These are phyloP conservation scores for Halictus quadricinctus DNA, from an alignment of 2,888 invertebrate species.

Conservation along the genomic window DNA sequence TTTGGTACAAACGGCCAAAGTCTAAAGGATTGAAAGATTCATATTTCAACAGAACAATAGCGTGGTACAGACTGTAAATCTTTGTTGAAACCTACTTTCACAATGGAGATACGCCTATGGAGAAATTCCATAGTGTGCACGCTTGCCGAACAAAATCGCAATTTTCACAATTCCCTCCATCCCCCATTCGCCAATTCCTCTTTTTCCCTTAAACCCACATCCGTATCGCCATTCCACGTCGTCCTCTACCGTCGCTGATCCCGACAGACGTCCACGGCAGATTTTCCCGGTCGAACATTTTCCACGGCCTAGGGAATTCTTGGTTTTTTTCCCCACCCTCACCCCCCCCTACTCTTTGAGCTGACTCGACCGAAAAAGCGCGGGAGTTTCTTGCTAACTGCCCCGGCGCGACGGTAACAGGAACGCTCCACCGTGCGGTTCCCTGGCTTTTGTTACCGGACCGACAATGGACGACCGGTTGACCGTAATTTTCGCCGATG, in stretches of 20 bases:
- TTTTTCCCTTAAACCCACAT: background rate
- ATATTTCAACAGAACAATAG: background rate
- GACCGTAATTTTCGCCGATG: conserved; percentile 29
- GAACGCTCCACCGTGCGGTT: background rate
- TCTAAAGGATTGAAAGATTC: background rate
- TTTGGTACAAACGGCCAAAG: too few relatives aligned
- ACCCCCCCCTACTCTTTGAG: background rate
- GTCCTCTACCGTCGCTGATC: background rate
- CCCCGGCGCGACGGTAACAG: background rate
- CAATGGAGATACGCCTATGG: background rate
- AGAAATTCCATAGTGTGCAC: background rate
- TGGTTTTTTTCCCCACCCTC: background rate
- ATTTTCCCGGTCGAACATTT: background rate
- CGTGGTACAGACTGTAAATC: background rate
- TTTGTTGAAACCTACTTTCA: background rate
- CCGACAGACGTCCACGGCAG: background rate
- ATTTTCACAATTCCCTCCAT: background rate
- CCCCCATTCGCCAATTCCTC: background rate
- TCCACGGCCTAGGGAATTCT: conserved; percentile 28
- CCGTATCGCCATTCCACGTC: background rate
- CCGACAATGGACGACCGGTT: conserved; percentile 19
- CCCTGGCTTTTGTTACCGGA: conserved; percentile 16
- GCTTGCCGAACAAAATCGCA: background rate
- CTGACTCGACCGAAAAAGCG: conserved; percentile 53
- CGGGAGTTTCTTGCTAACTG: conserved; percentile 55